Conservation (phyloP, 2,888 invertebrate genomes). For the Caradrina clavipalpis region DNA sequence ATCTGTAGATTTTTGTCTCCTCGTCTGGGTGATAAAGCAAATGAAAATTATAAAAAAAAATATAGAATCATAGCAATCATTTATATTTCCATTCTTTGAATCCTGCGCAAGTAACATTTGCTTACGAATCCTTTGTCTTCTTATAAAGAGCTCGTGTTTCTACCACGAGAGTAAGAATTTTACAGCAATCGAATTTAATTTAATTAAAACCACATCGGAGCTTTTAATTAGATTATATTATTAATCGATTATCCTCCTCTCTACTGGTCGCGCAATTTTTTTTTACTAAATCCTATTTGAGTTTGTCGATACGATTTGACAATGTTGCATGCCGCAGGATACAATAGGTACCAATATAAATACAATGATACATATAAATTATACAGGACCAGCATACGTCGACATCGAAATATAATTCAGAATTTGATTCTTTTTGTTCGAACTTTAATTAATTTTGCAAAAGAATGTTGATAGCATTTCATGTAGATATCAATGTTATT, state of each 20-base stretch:
- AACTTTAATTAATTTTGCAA: background rate
- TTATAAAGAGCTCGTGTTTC: background rate
- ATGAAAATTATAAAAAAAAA: no score
- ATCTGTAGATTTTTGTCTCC: background rate
- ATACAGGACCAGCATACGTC: no score
- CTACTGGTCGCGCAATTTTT: no score
- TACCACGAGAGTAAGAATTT: background rate
- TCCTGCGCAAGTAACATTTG: constrained; percentile 10
- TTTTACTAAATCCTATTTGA: no score
- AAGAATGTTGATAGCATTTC: no score
- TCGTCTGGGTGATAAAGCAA: background rate
- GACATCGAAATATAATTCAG: no score
- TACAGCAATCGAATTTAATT: background rate
- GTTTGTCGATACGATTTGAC: no score
- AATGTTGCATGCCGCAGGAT: no score
- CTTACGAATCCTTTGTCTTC: constrained; percentile 43
- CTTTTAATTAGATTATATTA: background rate
- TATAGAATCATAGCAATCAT: background rate
- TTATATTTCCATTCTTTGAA: constrained; percentile 15
- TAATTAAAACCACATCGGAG: background rate
- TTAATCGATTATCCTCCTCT: no score
- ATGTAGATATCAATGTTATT: constrained; percentile 6
- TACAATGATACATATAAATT: no score
- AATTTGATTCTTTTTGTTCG: no score
- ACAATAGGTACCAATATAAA: no score